Percentiles rank a stretch among this genome's conserved stretches.
Conservation (phyloP, 2,797 vertebrate genomes). For the Clarias laeviceps region DNA sequence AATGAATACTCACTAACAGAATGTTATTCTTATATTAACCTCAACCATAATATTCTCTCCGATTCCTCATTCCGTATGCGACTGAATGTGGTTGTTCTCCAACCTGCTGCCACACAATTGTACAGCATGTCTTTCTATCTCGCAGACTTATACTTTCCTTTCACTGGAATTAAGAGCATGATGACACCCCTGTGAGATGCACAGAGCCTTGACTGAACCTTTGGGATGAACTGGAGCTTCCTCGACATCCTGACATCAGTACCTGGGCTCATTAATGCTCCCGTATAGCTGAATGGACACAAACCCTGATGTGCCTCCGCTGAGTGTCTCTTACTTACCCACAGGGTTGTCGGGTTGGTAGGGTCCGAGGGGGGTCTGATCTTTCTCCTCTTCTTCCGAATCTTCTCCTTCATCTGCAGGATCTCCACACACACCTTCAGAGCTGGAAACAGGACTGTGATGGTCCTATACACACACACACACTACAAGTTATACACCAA, state of each 20-base stretch:
- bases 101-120: background rate
- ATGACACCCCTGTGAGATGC: background rate
- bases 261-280: background rate
- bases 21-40: background rate
- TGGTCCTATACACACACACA: constrained; percentile 42
- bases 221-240: background rate
- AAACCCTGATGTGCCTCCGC: background rate
- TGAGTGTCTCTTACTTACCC: constrained; percentile 43
- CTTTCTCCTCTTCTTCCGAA: constrained; percentile 39
- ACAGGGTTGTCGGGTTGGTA: constrained; percentile 55
- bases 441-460: constrained; percentile 42
- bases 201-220: background rate
- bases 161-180: background rate
- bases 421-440: constrained; percentile 54
- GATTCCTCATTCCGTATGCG: background rate
- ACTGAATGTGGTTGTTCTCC: no score
- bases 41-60: background rate
- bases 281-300: background rate
- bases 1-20: background rate
- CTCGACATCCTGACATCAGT: background rate
- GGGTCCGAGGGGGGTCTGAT: constrained; percentile 48
- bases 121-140: background rate
- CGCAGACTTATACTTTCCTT: background rate
- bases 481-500: background rate
- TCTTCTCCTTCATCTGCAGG: constrained; percentile 32